Conservation (phyloP, 2,888 invertebrate genomes). For the Limenitis camilla region DNA sequence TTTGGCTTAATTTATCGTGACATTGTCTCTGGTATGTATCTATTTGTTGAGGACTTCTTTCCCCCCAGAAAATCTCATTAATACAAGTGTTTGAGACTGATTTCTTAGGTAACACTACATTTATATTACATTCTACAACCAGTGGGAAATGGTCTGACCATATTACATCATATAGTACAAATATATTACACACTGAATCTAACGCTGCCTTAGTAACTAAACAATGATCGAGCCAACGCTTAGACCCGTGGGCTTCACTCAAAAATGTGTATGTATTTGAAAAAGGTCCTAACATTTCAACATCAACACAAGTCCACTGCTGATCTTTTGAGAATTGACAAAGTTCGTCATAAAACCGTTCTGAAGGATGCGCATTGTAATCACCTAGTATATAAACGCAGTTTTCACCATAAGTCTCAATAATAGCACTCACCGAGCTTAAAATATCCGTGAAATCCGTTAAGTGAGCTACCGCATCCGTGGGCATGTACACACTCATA, state of each 20-base stretch:
- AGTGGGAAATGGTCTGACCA: neutral
- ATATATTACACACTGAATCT: too few species aligned
- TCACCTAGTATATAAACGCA: conserved; percentile 22
- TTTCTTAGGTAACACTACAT: neutral
- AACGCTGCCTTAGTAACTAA: too few species aligned
- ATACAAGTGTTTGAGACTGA: neutral
- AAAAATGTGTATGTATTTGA: too few species aligned
- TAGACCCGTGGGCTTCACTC: too few species aligned
- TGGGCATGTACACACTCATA: conserved; percentile 24
- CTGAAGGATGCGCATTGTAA: conserved; percentile 21
- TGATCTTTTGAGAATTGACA: too few species aligned
- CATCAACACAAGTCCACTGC: too few species aligned
- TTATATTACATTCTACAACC: neutral
- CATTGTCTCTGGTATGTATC: neutral
- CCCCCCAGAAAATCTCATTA: too few species aligned
- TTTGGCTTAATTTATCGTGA: too few species aligned
- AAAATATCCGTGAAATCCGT: conserved; percentile 20
- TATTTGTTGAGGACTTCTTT: neutral
- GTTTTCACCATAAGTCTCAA: conserved; percentile 14
- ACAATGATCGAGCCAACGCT: too few species aligned
- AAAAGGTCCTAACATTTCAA: too few species aligned
- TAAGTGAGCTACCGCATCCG: conserved; percentile 12
- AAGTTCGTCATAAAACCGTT: too few species aligned
- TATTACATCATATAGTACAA: neutral
- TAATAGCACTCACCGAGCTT: conserved; percentile 19